These are phyloP conservation scores for Plectropomus leopardus DNA, from an alignment of 2,113 vertebrate genomes.

Conservation along the genomic window DNA sequence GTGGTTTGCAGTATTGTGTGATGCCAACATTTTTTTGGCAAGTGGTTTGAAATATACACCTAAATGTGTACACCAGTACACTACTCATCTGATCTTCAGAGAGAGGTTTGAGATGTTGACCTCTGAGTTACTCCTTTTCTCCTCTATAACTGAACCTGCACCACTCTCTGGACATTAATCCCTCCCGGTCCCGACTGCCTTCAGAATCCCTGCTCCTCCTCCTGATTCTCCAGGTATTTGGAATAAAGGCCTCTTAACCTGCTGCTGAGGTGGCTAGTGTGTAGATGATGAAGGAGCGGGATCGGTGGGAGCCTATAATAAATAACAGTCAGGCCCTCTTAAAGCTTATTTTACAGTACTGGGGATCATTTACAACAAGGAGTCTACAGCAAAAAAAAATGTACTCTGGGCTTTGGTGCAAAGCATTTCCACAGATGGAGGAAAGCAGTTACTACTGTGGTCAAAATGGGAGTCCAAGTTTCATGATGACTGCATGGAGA, in stretches of 20 bases:
- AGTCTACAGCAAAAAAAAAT: conserved; percentile 49
- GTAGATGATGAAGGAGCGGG: conserved; percentile 3
- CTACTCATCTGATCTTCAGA: conserved; percentile 1
- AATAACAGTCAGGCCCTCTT: conserved; percentile 66
- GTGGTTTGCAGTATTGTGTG: too few species aligned
- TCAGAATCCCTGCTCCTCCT: conserved; percentile 25
- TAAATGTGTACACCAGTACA: not conserved
- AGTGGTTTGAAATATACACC: not conserved
- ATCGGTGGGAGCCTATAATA: conserved; percentile 50
- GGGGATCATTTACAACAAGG: conserved; percentile 44
- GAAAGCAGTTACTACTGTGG: conserved; percentile 39
- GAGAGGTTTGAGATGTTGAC: not conserved
- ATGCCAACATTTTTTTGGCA: too few species aligned
- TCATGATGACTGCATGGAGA: conserved; percentile 29
- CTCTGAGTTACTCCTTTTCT: conserved; percentile 4
- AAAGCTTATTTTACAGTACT: conserved; percentile 45
- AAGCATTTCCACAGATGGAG: conserved; percentile 62
- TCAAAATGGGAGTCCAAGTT: conserved; percentile 38
- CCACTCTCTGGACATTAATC: conserved; percentile 13
- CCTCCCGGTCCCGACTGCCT: not conserved
- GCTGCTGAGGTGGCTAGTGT: conserved; percentile 16
- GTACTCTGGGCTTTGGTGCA: conserved; percentile 25
- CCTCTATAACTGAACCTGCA: conserved; percentile 18
- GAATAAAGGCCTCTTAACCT: conserved; percentile 40
- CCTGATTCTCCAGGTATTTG: conserved; percentile 39